Percentiles rank a stretch among this genome's conserved stretches.
Conservation (phyloP, 2,797 vertebrate species). For the Columba guinea region DNA sequence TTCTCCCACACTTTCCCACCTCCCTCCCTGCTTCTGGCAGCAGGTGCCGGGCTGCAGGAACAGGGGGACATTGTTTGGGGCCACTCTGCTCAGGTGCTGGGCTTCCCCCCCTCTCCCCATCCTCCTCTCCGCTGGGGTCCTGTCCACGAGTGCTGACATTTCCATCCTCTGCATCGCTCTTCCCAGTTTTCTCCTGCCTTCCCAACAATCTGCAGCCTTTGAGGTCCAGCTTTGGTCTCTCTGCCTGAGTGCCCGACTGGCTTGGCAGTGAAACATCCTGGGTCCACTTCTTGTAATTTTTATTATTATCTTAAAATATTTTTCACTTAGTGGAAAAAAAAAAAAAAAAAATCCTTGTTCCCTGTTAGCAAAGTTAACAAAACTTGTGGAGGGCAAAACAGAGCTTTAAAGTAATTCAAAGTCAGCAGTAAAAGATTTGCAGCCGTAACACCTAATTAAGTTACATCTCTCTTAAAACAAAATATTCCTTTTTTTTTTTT, state of each 20-base stretch:
- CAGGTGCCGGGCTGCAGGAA: slow-evolving; percentile 24
- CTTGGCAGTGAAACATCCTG: neutral
- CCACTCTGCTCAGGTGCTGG: slow-evolving; percentile 5
- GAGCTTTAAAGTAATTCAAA: slow-evolving; percentile 52
- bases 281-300: neutral
- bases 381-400: neutral
- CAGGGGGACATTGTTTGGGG: slow-evolving; percentile 33
- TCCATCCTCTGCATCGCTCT: neutral
- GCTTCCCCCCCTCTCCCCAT: neutral
- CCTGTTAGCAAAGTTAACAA: slow-evolving; percentile 11
- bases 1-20: neutral
- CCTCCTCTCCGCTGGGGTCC: neutral
- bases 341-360: neutral
- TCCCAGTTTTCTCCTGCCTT: neutral
- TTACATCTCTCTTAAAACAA: slow-evolving; percentile 66
- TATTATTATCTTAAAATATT: slow-evolving; percentile 26
- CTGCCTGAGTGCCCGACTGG: neutral
- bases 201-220: neutral
- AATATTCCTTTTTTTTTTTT: slow-evolving; percentile 29
- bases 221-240: slow-evolving; percentile 3
- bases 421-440: slow-evolving; percentile 62
- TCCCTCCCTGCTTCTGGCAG: neutral
- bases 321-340: neutral
- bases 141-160: neutral
- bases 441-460: slow-evolving; percentile 69